phyloP scores from a whole-genome alignment of 2,113 vertebrate genomes.

The Mastomys coucha region DNA sequence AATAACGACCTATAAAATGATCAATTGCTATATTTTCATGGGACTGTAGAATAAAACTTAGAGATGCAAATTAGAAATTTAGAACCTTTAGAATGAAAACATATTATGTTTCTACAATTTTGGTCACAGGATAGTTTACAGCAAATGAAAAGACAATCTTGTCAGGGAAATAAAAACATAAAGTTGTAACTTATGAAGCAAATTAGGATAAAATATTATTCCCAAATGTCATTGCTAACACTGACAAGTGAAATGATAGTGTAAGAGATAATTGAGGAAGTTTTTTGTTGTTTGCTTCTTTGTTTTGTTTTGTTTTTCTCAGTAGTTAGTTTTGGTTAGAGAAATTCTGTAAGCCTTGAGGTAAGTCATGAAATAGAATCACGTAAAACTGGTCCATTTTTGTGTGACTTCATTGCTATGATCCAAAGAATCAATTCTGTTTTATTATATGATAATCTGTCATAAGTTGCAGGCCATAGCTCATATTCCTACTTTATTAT shows the following conservation, averaged over 20 bases:
- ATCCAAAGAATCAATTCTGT: constrained; percentile 27
- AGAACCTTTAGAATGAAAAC: background rate
- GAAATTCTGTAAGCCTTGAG: constrained; percentile 11
- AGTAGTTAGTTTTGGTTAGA: background rate
- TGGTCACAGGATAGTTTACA: background rate
- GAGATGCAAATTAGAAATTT: background rate
- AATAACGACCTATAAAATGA: background rate
- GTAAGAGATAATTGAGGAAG: background rate
- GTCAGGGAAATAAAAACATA: background rate
- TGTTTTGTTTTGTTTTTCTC: background rate
- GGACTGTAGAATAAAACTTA: background rate
- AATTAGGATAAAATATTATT: background rate
- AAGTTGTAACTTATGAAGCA: background rate
- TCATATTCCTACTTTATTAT: background rate
- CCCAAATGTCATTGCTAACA: background rate
- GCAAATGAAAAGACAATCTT: background rate
- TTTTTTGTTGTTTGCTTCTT: no score
- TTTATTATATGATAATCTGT: constrained; percentile 20
- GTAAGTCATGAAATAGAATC: background rate
- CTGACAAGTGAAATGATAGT: background rate
- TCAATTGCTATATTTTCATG: constrained; percentile 13
- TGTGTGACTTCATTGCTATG: background rate
- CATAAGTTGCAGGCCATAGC: background rate
- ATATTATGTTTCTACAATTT: background rate
- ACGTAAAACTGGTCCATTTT: constrained; percentile 10